Percentiles rank a stretch among this genome's conserved stretches.
Conservation (phyloP, 2,113 vertebrate genomes). For the Agapornis roseicollis region DNA sequence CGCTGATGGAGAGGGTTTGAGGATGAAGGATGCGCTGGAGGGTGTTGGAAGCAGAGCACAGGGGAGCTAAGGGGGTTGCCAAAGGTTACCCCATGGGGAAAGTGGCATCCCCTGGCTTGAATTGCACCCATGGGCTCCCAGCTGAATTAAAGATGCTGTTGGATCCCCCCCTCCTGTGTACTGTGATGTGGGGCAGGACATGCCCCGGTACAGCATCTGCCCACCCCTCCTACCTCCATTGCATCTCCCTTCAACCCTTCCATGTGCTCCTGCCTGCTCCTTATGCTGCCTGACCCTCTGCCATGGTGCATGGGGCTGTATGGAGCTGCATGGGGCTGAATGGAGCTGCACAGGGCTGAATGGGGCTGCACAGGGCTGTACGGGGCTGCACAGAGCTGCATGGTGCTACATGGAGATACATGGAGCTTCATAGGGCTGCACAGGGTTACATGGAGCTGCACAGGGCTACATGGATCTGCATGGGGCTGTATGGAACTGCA, state of each 20-base stretch:
- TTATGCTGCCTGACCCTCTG: neutral
- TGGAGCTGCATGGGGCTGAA: neutral
- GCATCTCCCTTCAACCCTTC: neutral
- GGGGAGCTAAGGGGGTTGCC: neutral
- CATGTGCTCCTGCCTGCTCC: neutral
- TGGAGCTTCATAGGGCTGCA: neutral
- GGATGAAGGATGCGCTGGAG: slow-evolving; percentile 11
- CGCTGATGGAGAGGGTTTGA: neutral
- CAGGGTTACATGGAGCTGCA: neutral
- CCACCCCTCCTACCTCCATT: neutral
- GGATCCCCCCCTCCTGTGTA: neutral
- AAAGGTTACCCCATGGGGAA: neutral
- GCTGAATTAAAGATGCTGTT: neutral
- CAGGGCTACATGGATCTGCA: no score
- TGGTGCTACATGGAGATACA: neutral
- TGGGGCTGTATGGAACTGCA: no score
- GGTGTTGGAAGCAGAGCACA: neutral
- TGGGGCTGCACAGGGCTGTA: accelerated
- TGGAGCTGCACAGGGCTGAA: neutral
- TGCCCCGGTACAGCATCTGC: neutral
- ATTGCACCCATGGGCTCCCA: neutral
- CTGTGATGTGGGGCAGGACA: neutral
- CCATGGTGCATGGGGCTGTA: accelerated
- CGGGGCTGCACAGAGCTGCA: no score
- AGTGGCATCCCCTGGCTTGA: neutral